Conservation (phyloP, 30 jellyfish, hydroid and myxozoan genomes). For the Aurelia sp. region DNA sequence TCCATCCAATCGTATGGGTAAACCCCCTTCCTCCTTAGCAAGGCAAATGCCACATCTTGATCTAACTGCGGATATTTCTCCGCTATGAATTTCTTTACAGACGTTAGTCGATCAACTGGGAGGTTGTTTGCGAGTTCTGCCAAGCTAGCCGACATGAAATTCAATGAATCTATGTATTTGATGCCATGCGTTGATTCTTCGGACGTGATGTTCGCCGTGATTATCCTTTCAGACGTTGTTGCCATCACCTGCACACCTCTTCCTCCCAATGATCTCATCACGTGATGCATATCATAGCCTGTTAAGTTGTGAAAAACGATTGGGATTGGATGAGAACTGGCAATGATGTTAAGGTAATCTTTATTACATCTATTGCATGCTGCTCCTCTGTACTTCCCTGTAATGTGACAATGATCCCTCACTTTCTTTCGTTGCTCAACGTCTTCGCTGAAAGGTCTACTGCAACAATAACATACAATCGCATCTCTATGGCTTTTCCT, state of each 20-base stretch:
- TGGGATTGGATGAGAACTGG: neutral
- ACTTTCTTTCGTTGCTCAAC: neutral
- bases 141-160: neutral
- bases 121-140: constrained; percentile 33
- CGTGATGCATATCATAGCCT: constrained; percentile 22
- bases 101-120: neutral
- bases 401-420: constrained; percentile 24
- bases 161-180: constrained; percentile 17
- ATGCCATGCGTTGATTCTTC: neutral
- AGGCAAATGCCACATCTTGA: neutral
- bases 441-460: neutral
- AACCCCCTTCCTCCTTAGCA: constrained; percentile 62
- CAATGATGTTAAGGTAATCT: too few species aligned
- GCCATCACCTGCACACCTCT: neutral
- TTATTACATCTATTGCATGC: neutral
- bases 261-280: neutral
- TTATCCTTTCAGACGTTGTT: neutral
- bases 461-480: constrained; percentile 1
- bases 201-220: neutral
- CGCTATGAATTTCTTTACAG: neutral
- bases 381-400: constrained; percentile 32
- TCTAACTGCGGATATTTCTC: neutral
- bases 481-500: neutral
- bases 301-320: constrained; percentile 37
- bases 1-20: constrained; percentile 72